These are phyloP conservation scores for Gandaritis pyraliata DNA, from an alignment of 2,888 invertebrate species.

Conservation along the genomic window DNA sequence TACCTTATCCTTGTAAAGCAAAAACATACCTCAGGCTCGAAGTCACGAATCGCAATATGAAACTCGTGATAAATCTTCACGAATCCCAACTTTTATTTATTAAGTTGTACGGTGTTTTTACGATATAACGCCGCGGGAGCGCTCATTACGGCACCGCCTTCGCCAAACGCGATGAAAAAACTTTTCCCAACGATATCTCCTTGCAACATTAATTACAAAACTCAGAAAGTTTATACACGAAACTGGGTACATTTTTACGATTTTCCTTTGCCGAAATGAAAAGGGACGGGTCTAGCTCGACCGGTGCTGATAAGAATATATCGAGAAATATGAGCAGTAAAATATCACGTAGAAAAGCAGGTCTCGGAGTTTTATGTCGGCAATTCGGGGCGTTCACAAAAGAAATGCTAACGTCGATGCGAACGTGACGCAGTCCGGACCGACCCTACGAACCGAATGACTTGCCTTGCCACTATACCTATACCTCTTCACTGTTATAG, in stretches of 20 bases:
- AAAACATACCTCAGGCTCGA: slow-evolving; percentile 64
- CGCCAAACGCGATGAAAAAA: slow-evolving; percentile 77
- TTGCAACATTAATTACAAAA: slow-evolving; percentile 81
- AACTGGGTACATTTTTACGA: slow-evolving; percentile 71
- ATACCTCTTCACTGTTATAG: slow-evolving; percentile 26
- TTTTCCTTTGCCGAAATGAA: slow-evolving; percentile 64
- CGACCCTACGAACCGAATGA: slow-evolving; percentile 41
- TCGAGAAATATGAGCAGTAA: slow-evolving; percentile 73
- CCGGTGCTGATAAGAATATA: slow-evolving; percentile 73
- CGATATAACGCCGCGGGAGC: slow-evolving; percentile 75
- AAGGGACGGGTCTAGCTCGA: slow-evolving; percentile 61
- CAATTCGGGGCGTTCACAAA: slow-evolving; percentile 81
- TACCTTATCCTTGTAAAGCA: slow-evolving; percentile 60
- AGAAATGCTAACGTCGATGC: slow-evolving; percentile 76
- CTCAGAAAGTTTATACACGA: slow-evolving; percentile 64
- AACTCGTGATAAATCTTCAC: slow-evolving; percentile 78
- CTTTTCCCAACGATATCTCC: slow-evolving; percentile 77
- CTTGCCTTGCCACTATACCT: slow-evolving; percentile 26
- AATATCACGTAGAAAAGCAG: slow-evolving; percentile 80
- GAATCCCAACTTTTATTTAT: slow-evolving; percentile 81
- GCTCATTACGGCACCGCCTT: slow-evolving; percentile 73
- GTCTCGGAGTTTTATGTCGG: slow-evolving; percentile 79
- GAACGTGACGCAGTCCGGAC: slow-evolving; percentile 65
- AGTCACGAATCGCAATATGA: slow-evolving; percentile 75
- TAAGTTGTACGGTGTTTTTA: slow-evolving; percentile 83